Evolutionary conservation across 2,113 vertebrate species (phyloP).

Genomic region (Hippocampus barbouri): DNA sequence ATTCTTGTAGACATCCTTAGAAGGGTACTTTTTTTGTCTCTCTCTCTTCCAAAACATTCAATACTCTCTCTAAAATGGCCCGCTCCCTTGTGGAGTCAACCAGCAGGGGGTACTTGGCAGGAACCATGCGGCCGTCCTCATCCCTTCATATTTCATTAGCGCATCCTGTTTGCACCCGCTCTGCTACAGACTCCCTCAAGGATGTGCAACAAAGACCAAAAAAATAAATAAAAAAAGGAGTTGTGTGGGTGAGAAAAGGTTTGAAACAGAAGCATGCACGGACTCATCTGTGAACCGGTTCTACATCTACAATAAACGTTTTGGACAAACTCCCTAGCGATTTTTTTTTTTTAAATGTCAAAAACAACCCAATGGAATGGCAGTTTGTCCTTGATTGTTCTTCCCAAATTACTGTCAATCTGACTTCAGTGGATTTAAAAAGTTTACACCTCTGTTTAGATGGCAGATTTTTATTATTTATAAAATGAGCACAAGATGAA

Average conservation of each 20-base stretch:
- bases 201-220: slow-evolving; percentile 26
- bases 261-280: neutral
- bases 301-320: neutral
- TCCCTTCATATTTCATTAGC: slow-evolving; percentile 69
- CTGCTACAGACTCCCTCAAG: slow-evolving; percentile 30
- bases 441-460: no score
- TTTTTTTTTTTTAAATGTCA: neutral
- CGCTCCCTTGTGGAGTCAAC: slow-evolving; percentile 22
- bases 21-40: slow-evolving; percentile 13
- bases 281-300: neutral
- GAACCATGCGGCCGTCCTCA: slow-evolving; percentile 56
- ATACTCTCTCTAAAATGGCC: slow-evolving; percentile 8
- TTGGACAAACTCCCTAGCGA: neutral
- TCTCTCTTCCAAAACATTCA: slow-evolving; percentile 18
- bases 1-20: slow-evolving; percentile 17
- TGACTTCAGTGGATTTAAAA: no score
- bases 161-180: slow-evolving; percentile 48
- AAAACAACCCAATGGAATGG: neutral
- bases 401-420: neutral
- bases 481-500: no score
- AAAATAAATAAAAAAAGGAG: slow-evolving; percentile 17
- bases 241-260: slow-evolving; percentile 16
- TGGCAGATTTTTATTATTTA: no score
- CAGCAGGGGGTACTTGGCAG: slow-evolving; percentile 48
- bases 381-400: neutral